Conservation (phyloP, 2,113 vertebrate genomes). For the Oreochromis tanganicae region DNA sequence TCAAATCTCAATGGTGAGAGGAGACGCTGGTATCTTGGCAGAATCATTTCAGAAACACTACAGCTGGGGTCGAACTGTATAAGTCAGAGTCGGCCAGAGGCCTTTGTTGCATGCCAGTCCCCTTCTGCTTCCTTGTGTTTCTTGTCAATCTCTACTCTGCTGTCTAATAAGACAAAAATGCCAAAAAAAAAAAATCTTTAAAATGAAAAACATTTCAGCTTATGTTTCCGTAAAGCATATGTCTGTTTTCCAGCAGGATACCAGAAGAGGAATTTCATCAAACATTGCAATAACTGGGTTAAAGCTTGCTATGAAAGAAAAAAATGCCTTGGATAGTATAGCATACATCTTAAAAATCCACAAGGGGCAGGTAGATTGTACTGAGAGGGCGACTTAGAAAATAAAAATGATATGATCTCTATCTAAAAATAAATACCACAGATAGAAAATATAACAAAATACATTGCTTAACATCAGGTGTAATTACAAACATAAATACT, state of each 20-base stretch:
- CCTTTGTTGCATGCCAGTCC: neutral
- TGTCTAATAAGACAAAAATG: neutral
- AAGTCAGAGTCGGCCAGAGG: neutral
- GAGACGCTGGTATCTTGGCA: slow-evolving; percentile 1
- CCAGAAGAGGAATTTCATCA: slow-evolving; percentile 39
- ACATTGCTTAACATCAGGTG: slow-evolving; percentile 65
- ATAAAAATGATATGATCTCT: slow-evolving; percentile 55
- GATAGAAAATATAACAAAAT: slow-evolving; percentile 73
- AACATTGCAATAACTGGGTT: slow-evolving; percentile 52
- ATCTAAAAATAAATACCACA: slow-evolving; percentile 80
- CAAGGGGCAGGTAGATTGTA: neutral
- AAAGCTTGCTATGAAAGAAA: slow-evolving; percentile 46
- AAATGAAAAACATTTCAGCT: slow-evolving; percentile 50
- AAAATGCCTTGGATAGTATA: slow-evolving; percentile 25
- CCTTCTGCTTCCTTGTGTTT: neutral
- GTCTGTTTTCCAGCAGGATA: slow-evolving; percentile 47
- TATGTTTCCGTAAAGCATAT: slow-evolving; percentile 62
- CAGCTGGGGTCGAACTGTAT: neutral
- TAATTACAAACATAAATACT: slow-evolving; percentile 80
- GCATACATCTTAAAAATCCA: neutral
- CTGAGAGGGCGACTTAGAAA: slow-evolving; percentile 20
- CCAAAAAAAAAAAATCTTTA: neutral
- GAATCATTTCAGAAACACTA: slow-evolving; percentile 4
- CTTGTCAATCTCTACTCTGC: neutral
- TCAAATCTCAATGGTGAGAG: slow-evolving; percentile 54